Evolutionary conservation across 2,797 vertebrate genomes (phyloP).

Genomic region (Rhinatrema bivittatum): DNA sequence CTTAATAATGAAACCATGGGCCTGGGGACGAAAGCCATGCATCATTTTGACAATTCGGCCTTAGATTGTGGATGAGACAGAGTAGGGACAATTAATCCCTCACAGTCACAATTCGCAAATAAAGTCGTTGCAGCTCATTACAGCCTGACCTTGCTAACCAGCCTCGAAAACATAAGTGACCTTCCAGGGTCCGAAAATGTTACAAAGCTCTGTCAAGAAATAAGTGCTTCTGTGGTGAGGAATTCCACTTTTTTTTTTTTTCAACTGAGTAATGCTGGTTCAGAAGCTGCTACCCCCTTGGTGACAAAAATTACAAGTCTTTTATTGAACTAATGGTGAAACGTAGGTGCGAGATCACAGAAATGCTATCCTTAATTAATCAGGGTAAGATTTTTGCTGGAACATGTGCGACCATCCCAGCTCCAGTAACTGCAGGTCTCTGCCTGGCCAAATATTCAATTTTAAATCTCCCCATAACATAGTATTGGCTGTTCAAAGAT

Average conservation of each 20-base stretch:
- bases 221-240: conserved; percentile 24
- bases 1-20: conserved; percentile 69
- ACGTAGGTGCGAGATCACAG: conserved; percentile 11
- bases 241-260: conserved; percentile 15
- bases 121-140: conserved; percentile 74
- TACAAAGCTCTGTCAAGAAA: conserved; percentile 57
- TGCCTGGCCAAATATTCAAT: too few relatives aligned
- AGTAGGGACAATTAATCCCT: conserved; percentile 79
- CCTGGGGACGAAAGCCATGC: conserved; percentile 63
- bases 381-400: conserved; percentile 7
- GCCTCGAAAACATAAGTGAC: conserved; percentile 73
- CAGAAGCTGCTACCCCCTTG: conserved; percentile 31
- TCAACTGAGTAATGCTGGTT: conserved; percentile 16
- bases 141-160: conserved; percentile 72
- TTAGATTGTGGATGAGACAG: conserved; percentile 65
- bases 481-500: too few relatives aligned
- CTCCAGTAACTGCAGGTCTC: too few relatives aligned
- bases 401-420: too few relatives aligned
- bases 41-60: conserved; percentile 72
- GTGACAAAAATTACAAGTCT: neutral
- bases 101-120: conserved; percentile 72
- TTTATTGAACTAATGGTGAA: conserved; percentile 1
- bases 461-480: too few relatives aligned
- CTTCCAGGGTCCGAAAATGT: conserved; percentile 70
- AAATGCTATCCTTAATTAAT: conserved; percentile 27